phyloP scores from a whole-genome alignment of 2,888 invertebrate genomes.

The Bimastos eiseni region DNA sequence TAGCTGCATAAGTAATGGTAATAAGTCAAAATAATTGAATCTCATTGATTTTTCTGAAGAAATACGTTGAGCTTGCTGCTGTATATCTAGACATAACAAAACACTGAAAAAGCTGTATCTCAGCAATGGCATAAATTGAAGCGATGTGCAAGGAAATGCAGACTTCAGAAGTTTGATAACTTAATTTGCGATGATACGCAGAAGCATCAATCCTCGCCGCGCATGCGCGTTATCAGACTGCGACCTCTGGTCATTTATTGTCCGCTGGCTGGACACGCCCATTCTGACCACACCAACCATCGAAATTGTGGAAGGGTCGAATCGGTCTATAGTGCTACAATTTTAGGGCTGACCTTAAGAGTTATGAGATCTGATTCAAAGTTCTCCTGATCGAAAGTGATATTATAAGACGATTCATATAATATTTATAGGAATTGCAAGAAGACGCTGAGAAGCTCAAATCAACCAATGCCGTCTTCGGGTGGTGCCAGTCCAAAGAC shows the following conservation, averaged over 20 bases:
- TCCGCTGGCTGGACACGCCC: not conserved
- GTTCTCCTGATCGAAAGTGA: too few species aligned
- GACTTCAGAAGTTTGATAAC: not conserved
- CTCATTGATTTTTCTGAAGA: too few species aligned
- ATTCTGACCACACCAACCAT: not conserved
- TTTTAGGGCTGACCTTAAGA: not conserved
- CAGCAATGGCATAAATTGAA: not conserved
- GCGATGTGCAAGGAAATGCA: not conserved
- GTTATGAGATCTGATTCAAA: too few species aligned
- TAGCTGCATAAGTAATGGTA: not conserved
- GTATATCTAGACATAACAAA: too few species aligned
- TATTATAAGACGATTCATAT: too few species aligned
- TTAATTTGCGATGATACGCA: conserved; percentile 1
- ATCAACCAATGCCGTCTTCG: too few species aligned
- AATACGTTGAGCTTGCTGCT: too few species aligned
- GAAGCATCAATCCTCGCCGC: not conserved
- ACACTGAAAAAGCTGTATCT: not conserved
- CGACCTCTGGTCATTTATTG: not conserved
- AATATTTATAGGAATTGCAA: too few species aligned
- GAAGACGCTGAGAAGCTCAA: too few species aligned
- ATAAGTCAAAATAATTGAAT: not conserved
- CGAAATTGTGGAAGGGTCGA: not conserved
- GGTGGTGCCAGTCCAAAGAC: too few species aligned
- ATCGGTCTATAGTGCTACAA: not conserved
- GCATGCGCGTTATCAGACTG: not conserved